Evolutionary conservation across 1,140 invertebrate species (phyloP), one percentile per base, ranked within the genome.

Genomic region (Micrasema minimum): DNA sequence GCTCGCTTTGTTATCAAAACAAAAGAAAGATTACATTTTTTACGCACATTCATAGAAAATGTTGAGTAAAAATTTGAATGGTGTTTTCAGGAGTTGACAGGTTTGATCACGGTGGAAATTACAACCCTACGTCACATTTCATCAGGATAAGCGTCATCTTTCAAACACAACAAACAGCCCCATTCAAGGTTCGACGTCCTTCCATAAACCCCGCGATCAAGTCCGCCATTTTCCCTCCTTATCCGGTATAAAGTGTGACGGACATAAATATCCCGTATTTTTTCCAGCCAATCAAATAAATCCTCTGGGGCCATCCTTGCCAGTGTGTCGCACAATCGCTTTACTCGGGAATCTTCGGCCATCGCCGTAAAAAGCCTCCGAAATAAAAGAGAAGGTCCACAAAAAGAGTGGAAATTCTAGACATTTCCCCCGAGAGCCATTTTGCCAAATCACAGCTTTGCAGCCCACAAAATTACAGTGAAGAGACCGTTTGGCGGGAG

Each of bases 391-490:
- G 67, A 12, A 51, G 64, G 55, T 53, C 14, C 59, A 35, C 46
- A 70, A 68, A 55, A 69, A 69, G 48, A 65, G 59, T 45, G 43
- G 57, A 71, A 74, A 74, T 69, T 65, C 62, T 64, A 37, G 53
- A 68, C 68, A 74, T 74, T 74, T 74, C 72, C 72, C 72, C 51
- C 26, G 72, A 46, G 72, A 41, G 68, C 68, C 64, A 69, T 74
- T 74, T 70, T 70, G 68, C 62, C 64, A 73, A 74, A 74, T 74
- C 72, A 69, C 72, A 74, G 68, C 72, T 74, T 74, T 71, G 72
- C 72, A 74, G 72, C 72, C 68, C 68, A 74, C 72, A 67, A 71
- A 74, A 74, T 74, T 74, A 74, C 68, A 71, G 72, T 53, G 67
- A 67, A 74, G 57, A 74, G 68, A 68, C 67, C 72, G 68, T 74